Percentiles rank a stretch among this genome's conserved stretches.
These are phyloP conservation scores for Chloroclysta siterata DNA, from an alignment of 2,888 invertebrate genomes.

Conservation along the genomic window DNA sequence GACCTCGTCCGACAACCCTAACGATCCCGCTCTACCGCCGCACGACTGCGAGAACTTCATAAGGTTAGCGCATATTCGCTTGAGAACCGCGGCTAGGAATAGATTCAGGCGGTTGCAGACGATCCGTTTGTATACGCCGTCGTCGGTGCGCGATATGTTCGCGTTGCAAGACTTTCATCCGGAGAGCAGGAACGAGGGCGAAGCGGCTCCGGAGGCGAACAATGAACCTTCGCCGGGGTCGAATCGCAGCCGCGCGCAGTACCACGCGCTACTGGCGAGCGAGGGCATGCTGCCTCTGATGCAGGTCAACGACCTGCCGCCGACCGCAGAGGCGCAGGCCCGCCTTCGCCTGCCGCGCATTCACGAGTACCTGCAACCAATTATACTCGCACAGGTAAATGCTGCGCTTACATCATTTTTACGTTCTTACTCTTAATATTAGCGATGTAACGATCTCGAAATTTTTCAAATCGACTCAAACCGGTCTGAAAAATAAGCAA, in stretches of 20 bases:
- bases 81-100: constrained; percentile 72
- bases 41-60: constrained; percentile 72
- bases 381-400: constrained; percentile 77
- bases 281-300: constrained; percentile 81
- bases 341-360: constrained; percentile 67
- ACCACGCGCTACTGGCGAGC: constrained; percentile 62
- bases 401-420: not conserved
- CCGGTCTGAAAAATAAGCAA: too few species aligned
- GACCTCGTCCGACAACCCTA: constrained; percentile 55
- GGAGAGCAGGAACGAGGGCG: constrained; percentile 39
- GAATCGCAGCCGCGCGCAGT: constrained; percentile 45
- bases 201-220: not conserved
- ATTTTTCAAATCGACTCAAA: too few species aligned
- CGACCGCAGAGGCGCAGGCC: constrained; percentile 52
- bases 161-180: constrained; percentile 60
- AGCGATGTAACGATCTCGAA: too few species aligned
- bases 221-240: not conserved
- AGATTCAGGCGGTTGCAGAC: constrained; percentile 73
- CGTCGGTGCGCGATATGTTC: constrained; percentile 76
- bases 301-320: constrained; percentile 85
- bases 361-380: constrained; percentile 78
- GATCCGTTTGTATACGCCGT: constrained; percentile 74
- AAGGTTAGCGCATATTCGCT: constrained; percentile 73
- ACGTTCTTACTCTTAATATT: too few species aligned
- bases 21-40: constrained; percentile 49